Percentiles rank a stretch among this genome's conserved stretches.
phyloP scores from a whole-genome alignment of 2,888 invertebrate species.

The Trissolcus brochymenae region DNA sequence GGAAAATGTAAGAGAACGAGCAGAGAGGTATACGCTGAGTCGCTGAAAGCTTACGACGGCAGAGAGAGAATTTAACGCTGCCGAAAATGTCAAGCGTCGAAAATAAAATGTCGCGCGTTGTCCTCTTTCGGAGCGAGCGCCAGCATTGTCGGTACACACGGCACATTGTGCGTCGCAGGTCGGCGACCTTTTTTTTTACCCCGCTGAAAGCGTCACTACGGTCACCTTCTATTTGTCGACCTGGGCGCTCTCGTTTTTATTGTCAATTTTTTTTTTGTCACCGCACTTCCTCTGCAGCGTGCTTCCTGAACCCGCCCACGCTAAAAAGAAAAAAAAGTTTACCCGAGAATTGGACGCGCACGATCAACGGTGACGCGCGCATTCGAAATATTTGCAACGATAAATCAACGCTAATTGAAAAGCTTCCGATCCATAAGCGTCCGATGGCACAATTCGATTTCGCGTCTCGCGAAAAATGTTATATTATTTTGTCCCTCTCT shows the following conservation, averaged over 20 bases:
- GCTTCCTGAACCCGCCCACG: slow-evolving; percentile 40
- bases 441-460: slow-evolving; percentile 41
- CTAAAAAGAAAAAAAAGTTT: slow-evolving; percentile 14
- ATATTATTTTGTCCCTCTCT: slow-evolving; percentile 19
- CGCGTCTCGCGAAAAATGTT: slow-evolving; percentile 31
- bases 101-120: slow-evolving; percentile 63
- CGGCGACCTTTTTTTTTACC: slow-evolving; percentile 44
- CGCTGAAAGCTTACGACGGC: slow-evolving; percentile 56
- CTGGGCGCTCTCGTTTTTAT: slow-evolving; percentile 42
- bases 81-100: slow-evolving; percentile 68
- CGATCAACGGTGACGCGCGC: slow-evolving; percentile 38
- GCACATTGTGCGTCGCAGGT: slow-evolving; percentile 44
- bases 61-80: slow-evolving; percentile 65
- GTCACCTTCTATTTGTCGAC: slow-evolving; percentile 38
- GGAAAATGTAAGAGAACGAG: slow-evolving; percentile 14
- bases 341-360: slow-evolving; percentile 31
- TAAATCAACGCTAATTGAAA: slow-evolving; percentile 54
- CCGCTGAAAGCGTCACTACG: slow-evolving; percentile 25
- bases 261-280: slow-evolving; percentile 35
- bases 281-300: slow-evolving; percentile 41
- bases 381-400: slow-evolving; percentile 49
- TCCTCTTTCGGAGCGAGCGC: slow-evolving; percentile 29
- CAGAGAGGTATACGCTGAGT: neutral
- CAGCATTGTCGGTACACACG: slow-evolving; percentile 35
- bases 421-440: slow-evolving; percentile 44